phyloP scores from a whole-genome alignment of 37 sponge, comb jelly and placozoan genomes.

The Beroe forskalii region DNA sequence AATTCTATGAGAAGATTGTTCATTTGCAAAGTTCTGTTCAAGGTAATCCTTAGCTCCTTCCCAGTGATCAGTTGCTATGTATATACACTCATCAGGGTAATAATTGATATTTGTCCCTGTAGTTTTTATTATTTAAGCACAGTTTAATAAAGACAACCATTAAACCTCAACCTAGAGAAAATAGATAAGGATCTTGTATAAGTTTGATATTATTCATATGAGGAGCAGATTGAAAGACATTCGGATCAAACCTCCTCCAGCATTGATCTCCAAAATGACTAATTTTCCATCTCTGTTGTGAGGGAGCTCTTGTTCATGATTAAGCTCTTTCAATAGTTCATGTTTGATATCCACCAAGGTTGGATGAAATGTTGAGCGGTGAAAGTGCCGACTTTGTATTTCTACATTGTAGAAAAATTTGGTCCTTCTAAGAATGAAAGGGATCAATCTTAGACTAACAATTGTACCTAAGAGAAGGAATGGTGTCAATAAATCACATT shows the following conservation, averaged over 20 bases:
- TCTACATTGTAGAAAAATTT: neutral
- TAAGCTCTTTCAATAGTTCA: constrained; percentile 5
- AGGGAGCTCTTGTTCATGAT: neutral
- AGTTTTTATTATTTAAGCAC: too few species aligned
- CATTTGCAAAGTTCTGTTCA: constrained; percentile 1
- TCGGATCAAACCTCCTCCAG: neutral
- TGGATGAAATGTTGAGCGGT: neutral
- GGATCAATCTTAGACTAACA: neutral
- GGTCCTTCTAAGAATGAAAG: neutral
- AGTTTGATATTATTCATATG: too few species aligned
- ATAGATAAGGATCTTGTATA: too few species aligned
- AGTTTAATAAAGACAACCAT: too few species aligned
- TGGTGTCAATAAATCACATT: too few species aligned
- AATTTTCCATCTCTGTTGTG: neutral
- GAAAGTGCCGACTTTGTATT: constrained; percentile 10
- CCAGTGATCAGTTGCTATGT: constrained; percentile 29
- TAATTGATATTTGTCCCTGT: constrained; percentile 34
- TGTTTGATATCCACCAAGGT: neutral
- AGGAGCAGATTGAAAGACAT: too few species aligned
- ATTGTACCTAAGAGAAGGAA: constrained; percentile 1
- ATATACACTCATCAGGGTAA: constrained; percentile 7
- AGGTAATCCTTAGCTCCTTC: constrained; percentile 14
- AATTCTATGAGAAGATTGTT: neutral
- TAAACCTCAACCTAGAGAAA: too few species aligned
- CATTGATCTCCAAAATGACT: neutral